Evolutionary conservation across 2,113 vertebrate species (phyloP).

Genomic region (Mus pahari): DNA sequence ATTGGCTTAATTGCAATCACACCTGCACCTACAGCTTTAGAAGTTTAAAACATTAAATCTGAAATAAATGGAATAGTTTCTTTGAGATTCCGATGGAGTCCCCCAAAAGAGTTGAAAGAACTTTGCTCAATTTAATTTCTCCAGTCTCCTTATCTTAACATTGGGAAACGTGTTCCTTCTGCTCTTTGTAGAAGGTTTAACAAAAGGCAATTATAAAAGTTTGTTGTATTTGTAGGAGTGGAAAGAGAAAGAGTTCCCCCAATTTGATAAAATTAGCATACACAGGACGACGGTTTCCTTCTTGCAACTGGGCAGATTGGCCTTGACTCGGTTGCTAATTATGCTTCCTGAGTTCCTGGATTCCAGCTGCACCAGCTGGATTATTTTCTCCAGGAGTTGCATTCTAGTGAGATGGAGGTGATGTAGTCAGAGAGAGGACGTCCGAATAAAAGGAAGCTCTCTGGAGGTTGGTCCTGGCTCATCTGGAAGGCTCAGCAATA

Average conservation of each 20-base stretch:
- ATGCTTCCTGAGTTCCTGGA: not conserved
- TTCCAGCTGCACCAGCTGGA: not conserved
- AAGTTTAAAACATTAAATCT: slow-evolving; percentile 58
- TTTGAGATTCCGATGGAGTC: slow-evolving; percentile 20
- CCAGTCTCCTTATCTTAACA: not conserved
- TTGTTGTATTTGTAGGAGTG: not conserved
- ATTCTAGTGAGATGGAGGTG: not conserved
- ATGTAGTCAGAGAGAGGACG: slow-evolving; percentile 1
- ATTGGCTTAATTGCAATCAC: slow-evolving; percentile 49
- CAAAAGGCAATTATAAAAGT: slow-evolving; percentile 21
- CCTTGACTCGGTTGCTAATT: not conserved
- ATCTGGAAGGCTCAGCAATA: not conserved
- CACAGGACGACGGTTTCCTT: not conserved
- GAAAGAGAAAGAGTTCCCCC: not conserved
- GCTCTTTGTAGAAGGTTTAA: not conserved
- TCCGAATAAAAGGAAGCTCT: not conserved
- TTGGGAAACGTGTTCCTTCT: not conserved
- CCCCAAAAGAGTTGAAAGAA: not conserved
- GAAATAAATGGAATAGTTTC: slow-evolving; percentile 47
- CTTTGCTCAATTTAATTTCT: slow-evolving; percentile 58
- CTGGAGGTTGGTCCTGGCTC: not conserved
- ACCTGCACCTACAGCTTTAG: slow-evolving; percentile 46
- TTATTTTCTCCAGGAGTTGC: not conserved
- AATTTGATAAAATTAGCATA: not conserved
- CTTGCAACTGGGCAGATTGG: not conserved